These are phyloP conservation scores for Thomomys bottae DNA, from an alignment of 2,113 vertebrate genomes.

Conservation along the genomic window DNA sequence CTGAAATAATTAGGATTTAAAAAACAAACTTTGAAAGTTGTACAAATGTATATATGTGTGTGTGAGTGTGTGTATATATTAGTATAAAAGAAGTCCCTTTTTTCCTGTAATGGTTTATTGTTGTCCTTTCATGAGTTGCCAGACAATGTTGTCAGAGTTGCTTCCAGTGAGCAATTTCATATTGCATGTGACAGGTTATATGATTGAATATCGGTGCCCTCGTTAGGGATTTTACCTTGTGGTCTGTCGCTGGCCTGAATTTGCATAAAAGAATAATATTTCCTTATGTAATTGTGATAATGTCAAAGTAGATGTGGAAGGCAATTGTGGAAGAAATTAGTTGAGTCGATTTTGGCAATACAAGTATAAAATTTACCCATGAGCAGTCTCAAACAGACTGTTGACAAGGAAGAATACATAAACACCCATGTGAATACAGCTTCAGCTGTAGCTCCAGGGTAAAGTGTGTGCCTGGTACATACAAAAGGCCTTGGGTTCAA, in stretches of 20 bases:
- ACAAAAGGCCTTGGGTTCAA: no score
- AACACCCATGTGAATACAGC: background rate
- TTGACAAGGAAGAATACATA: conserved; percentile 61
- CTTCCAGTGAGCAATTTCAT: conserved; percentile 36
- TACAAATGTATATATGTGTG: background rate
- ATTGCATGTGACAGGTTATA: conserved; percentile 43
- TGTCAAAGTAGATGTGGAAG: conserved; percentile 6
- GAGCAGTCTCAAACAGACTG: conserved; percentile 57
- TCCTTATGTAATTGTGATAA: conserved; percentile 5
- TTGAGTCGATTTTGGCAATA: background rate
- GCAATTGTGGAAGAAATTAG: conserved; percentile 15
- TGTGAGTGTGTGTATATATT: background rate
- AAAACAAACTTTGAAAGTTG: conserved; percentile 31
- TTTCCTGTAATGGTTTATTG: conserved; percentile 24
- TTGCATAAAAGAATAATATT: conserved; percentile 19
- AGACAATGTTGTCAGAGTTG: conserved; percentile 50
- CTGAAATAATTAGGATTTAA: conserved; percentile 15
- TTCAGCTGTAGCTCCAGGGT: background rate
- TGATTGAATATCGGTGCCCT: background rate
- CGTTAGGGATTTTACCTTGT: background rate
- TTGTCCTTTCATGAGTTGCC: background rate
- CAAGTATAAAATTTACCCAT: conserved; percentile 53
- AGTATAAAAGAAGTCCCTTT: conserved; percentile 17
- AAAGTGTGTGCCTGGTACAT: no score
- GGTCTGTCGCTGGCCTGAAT: conserved; percentile 47